Evolutionary conservation across 2,797 vertebrate species (phyloP).

Genomic region (Choloepus didactylus): DNA sequence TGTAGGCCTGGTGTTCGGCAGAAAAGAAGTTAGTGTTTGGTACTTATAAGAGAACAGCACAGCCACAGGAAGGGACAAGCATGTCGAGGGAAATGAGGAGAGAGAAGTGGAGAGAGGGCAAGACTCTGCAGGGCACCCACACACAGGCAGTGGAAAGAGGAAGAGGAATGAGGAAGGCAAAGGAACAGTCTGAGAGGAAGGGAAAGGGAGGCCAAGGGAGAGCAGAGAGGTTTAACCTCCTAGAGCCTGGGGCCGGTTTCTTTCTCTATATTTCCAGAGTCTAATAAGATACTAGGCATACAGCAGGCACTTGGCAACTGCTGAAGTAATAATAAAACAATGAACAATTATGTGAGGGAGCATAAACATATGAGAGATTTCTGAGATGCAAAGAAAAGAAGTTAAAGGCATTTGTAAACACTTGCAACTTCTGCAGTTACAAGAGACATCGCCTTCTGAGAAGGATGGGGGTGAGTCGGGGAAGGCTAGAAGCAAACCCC

Average conservation of each 20-base stretch:
- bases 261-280: neutral
- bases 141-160: neutral
- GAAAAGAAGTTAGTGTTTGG: neutral
- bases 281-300: neutral
- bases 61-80: neutral
- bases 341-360: neutral
- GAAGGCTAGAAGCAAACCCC: neutral
- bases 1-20: neutral
- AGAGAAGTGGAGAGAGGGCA: neutral
- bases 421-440: neutral
- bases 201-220: neutral
- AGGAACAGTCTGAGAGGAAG: neutral
- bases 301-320: neutral
- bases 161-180: neutral
- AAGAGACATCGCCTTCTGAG: neutral
- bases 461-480: neutral
- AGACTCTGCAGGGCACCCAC: accelerated
- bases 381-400: neutral
- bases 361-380: neutral
- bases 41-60: neutral
- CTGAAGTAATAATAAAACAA: neutral
- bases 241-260: neutral
- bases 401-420: neutral
- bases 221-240: neutral
- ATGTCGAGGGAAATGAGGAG: neutral